Conservation (phyloP, 2,113 vertebrate genomes). For the Engraulis encrasicolus region DNA sequence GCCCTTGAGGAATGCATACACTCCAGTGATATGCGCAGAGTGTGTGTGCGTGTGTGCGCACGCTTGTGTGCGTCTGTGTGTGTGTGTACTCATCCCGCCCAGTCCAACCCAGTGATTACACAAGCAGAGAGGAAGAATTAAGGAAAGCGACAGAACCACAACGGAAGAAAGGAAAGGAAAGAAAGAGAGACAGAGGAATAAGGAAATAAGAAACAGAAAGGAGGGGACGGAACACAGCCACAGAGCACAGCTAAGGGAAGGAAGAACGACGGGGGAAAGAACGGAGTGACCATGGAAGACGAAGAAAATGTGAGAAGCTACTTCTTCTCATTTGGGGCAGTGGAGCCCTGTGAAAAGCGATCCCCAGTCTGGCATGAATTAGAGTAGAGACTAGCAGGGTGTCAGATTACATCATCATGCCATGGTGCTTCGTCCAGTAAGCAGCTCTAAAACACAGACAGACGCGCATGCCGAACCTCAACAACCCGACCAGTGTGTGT, state of each 20-base stretch:
- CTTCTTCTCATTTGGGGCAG: conserved; percentile 2
- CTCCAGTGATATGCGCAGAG: conserved; percentile 58
- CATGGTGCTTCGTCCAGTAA: background rate
- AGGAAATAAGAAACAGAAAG: conserved; percentile 15
- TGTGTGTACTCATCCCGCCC: conserved; percentile 29
- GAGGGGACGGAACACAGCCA: conserved; percentile 26
- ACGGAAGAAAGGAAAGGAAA: background rate
- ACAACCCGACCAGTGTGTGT: background rate
- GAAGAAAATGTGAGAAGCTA: background rate
- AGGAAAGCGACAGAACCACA: background rate
- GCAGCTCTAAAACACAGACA: background rate
- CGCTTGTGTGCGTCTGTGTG: conserved; percentile 15
- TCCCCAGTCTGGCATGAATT: conserved; percentile 9
- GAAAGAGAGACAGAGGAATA: background rate
- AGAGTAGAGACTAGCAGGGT: background rate
- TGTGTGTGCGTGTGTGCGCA: conserved; percentile 14
- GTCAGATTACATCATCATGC: conserved; percentile 7
- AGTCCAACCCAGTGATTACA: conserved; percentile 25
- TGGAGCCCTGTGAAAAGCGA: background rate
- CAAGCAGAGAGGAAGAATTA: background rate
- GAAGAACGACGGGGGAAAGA: background rate
- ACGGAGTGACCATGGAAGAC: too few species aligned
- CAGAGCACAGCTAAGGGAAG: background rate
- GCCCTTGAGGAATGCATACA: conserved; percentile 74
- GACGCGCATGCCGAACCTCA: background rate